These are phyloP conservation scores for Drosophila putrida DNA, from an alignment of 2,888 invertebrate genomes.

Conservation along the genomic window DNA sequence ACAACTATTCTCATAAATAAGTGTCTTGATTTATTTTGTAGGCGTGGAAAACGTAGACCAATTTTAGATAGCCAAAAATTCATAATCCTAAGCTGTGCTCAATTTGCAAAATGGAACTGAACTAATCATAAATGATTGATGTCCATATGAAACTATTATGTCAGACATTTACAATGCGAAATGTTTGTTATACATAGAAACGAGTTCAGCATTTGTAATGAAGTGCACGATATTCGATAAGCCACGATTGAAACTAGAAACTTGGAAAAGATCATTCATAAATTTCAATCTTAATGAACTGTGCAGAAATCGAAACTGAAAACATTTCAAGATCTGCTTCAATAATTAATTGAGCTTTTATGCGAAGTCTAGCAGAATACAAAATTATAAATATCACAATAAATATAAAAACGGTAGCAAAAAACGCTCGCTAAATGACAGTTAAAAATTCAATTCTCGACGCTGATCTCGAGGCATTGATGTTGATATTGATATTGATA, in stretches of 20 bases:
- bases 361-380: conserved; percentile 44
- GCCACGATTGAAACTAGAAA: conserved; percentile 30
- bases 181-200: conserved; percentile 65
- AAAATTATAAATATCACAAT: conserved; percentile 8
- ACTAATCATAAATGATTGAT: conserved; percentile 32
- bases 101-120: conserved; percentile 21
- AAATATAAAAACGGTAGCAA: conserved; percentile 60
- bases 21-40: not conserved
- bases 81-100: conserved; percentile 12
- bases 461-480: conserved; percentile 15
- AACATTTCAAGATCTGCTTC: conserved; percentile 47
- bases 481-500: conserved; percentile 55
- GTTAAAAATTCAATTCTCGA: conserved; percentile 36
- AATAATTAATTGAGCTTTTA: conserved; percentile 69
- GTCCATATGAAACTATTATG: conserved; percentile 37
- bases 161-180: conserved; percentile 51
- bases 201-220: conserved; percentile 45
- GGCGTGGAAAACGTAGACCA: not conserved
- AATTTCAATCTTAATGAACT: conserved; percentile 61
- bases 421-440: conserved; percentile 22
- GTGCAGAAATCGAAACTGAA: conserved; percentile 42
- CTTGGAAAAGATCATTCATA: conserved; percentile 67
- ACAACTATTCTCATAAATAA: not conserved
- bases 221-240: conserved; percentile 48
- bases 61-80: conserved; percentile 20